phyloP scores from a whole-genome alignment of 37 sponge, comb jelly and placozoan species.

The Geodia barretti region DNA sequence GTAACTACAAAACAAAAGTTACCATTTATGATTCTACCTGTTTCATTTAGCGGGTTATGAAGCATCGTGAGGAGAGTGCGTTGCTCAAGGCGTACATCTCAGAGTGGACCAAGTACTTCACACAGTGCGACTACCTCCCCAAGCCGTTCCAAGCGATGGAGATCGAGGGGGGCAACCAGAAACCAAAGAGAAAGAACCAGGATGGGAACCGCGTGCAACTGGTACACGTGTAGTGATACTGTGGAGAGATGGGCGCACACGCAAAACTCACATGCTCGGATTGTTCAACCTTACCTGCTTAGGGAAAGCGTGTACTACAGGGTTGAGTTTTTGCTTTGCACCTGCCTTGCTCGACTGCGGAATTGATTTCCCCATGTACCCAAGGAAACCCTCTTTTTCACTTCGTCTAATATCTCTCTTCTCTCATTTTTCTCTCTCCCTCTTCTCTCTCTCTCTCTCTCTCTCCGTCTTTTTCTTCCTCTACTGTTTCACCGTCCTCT shows the following conservation, averaged over 20 bases:
- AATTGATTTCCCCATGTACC: too few relatives aligned
- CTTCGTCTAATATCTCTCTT: background rate
- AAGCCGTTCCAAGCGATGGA: constrained; percentile 87
- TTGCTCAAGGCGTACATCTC: constrained; percentile 85
- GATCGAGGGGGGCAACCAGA: constrained; percentile 45
- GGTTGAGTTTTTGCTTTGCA: too few relatives aligned
- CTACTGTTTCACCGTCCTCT: background rate
- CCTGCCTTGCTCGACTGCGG: background rate
- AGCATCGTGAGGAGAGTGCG: constrained; percentile 77
- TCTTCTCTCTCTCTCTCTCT: background rate
- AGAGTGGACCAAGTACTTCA: constrained; percentile 90
- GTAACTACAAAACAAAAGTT: too few relatives aligned
- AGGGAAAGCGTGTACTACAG: too few relatives aligned
- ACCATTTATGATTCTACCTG: background rate
- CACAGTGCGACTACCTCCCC: constrained; percentile 88
- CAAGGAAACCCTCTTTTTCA: too few relatives aligned
- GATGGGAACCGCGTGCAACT: constrained; percentile 79
- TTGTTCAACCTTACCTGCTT: too few relatives aligned
- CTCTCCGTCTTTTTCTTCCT: background rate
- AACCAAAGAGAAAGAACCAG: constrained; percentile 62
- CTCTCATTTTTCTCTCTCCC: background rate
- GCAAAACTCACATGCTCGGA: too few relatives aligned
- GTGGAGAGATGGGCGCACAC: background rate
- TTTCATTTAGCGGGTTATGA: constrained; percentile 54
- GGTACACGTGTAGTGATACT: constrained; percentile 36